Conservation (phyloP, 2,113 vertebrate genomes). For the Ceuthmochares aereus region DNA sequence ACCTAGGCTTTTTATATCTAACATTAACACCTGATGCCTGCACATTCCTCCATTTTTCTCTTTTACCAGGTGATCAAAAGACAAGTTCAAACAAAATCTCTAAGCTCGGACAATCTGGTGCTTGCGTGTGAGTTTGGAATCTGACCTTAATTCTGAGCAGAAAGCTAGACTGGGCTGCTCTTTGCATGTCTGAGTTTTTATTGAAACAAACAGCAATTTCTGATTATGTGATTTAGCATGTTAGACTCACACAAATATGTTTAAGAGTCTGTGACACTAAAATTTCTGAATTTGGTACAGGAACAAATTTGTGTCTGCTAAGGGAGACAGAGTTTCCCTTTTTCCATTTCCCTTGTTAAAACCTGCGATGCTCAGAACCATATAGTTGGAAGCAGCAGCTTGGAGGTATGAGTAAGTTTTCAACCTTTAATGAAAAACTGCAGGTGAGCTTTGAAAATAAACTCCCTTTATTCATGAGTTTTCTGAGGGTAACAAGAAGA, state of each 20-base stretch:
- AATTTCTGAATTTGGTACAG: neutral
- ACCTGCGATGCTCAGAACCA: neutral
- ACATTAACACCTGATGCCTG: neutral
- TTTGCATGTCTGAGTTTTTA: neutral
- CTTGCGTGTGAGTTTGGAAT: neutral
- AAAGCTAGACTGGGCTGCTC: neutral
- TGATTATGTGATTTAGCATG: neutral
- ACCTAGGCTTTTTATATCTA: neutral
- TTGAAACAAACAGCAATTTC: neutral
- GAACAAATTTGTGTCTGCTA: neutral
- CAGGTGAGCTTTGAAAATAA: neutral
- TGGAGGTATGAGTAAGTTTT: neutral
- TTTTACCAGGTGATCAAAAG: neutral
- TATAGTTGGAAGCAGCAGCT: neutral
- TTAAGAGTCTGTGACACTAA: neutral
- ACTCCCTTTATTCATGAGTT: neutral
- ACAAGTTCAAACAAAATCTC: neutral
- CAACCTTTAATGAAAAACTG: neutral
- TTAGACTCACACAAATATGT: neutral
- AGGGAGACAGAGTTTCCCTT: neutral
- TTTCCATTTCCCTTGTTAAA: neutral
- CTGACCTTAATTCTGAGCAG: neutral
- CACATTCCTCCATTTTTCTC: neutral
- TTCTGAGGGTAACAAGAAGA: neutral
- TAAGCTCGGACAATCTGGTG: neutral